Percentiles rank a stretch among this genome's conserved stretches.
Evolutionary conservation across 1,140 invertebrate species (phyloP).

Genomic region (Gyrodactylus bullatarudis): DNA sequence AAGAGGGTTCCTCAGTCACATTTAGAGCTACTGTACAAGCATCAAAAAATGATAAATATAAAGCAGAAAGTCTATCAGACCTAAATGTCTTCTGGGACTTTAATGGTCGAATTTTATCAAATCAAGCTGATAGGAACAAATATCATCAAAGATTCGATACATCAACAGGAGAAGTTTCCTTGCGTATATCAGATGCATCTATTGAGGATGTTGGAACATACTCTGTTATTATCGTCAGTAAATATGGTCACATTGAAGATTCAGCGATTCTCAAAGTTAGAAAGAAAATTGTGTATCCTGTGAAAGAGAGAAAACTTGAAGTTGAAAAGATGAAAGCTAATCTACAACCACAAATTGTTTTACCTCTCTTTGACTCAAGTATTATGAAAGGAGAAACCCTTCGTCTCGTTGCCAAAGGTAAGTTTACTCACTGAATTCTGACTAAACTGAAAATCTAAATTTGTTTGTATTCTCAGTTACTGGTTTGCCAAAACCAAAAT

Average conservation of each 20-base stretch:
- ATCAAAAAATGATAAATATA: neutral
- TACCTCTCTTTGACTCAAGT: neutral
- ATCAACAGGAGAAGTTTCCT: neutral
- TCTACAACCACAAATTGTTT: neutral
- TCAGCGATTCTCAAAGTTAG: neutral
- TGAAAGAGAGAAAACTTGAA: neutral
- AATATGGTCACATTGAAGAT: neutral
- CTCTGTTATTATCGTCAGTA: neutral
- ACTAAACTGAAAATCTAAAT: neutral
- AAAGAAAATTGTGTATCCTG: neutral
- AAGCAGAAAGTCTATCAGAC: neutral
- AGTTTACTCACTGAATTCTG: neutral
- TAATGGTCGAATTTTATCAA: neutral
- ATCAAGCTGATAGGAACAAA: neutral
- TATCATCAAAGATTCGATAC: neutral
- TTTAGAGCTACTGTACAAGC: neutral
- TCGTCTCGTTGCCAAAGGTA: neutral
- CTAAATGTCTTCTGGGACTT: neutral
- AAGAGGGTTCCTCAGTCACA: neutral
- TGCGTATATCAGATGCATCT: neutral
- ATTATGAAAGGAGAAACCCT: neutral
- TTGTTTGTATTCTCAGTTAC: neutral
- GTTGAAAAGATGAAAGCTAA: neutral
- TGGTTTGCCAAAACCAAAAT: neutral
- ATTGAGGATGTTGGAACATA: neutral